A percentile compares a stretch with the other conserved stretches of the same genome.
phyloP scores from a whole-genome alignment of 2,888 invertebrate genomes.

The Chironomus tentans region DNA sequence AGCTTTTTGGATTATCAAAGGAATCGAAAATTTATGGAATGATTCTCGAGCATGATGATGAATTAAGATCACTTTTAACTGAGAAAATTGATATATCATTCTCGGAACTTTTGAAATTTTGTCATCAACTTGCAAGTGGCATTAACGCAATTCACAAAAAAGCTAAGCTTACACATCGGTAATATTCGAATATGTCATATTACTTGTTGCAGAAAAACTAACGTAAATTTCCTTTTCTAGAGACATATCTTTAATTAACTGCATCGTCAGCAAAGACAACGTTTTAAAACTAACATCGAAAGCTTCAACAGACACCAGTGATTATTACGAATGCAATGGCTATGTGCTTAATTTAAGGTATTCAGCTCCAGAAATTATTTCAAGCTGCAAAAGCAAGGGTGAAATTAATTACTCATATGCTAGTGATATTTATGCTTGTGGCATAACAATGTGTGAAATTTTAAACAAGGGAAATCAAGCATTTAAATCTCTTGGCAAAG shows the following conservation, averaged over 20 bases:
- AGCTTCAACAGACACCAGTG: slow-evolving; percentile 61
- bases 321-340: slow-evolving; percentile 80
- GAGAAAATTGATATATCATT: slow-evolving; percentile 34
- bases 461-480: slow-evolving; percentile 67
- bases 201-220: not conserved
- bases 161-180: slow-evolving; percentile 71
- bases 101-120: slow-evolving; percentile 9
- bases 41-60: slow-evolving; percentile 86
- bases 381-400: slow-evolving; percentile 42
- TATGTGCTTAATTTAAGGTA: slow-evolving; percentile 81
- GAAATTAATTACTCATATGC: slow-evolving; percentile 70
- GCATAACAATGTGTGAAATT: slow-evolving; percentile 83
- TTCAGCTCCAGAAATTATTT: slow-evolving; percentile 75
- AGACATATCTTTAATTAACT: slow-evolving; percentile 87
- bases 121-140: slow-evolving; percentile 59
- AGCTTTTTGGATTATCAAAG: slow-evolving; percentile 70
- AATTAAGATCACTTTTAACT: slow-evolving; percentile 82
- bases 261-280: slow-evolving; percentile 71
- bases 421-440: slow-evolving; percentile 88
- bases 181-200: slow-evolving; percentile 28
- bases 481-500: slow-evolving; percentile 44
- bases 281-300: slow-evolving; percentile 66
- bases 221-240: slow-evolving; percentile 31
- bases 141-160: slow-evolving; percentile 64
- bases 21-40: slow-evolving; percentile 81